phyloP scores from a whole-genome alignment of 2,113 vertebrate species.

The Alosa alosa region DNA sequence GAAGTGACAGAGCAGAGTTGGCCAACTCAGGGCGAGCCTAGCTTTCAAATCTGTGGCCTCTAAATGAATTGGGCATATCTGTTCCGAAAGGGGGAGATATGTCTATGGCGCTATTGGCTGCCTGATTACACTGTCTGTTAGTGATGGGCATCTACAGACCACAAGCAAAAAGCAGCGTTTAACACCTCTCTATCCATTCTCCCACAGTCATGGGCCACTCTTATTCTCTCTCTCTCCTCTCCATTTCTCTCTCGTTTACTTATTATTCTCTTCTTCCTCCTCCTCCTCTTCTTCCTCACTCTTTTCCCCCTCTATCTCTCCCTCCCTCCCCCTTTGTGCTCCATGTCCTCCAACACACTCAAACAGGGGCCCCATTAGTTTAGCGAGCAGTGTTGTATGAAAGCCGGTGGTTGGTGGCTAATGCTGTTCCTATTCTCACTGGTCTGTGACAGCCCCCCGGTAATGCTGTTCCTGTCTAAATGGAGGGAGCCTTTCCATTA shows the following conservation, averaged over 20 bases:
- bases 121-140: constrained; percentile 50
- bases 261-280: not conserved
- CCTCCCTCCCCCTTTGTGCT: constrained; percentile 44
- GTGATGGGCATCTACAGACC: constrained; percentile 4
- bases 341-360: constrained; percentile 35
- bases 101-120: constrained; percentile 89
- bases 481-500: constrained; percentile 88
- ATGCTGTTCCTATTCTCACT: constrained; percentile 63
- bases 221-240: constrained; percentile 36
- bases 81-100: constrained; percentile 81
- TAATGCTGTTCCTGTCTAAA: constrained; percentile 37
- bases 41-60: constrained; percentile 89
- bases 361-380: constrained; percentile 71
- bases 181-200: constrained; percentile 32
- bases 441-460: constrained; percentile 45
- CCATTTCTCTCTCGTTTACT: constrained; percentile 35
- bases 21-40: constrained; percentile 92
- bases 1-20: constrained; percentile 79
- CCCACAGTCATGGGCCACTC: not conserved
- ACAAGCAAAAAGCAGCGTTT: constrained; percentile 31
- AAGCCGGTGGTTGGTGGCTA: constrained; percentile 46
- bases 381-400: constrained; percentile 77
- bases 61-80: constrained; percentile 95
- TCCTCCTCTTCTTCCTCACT: constrained; percentile 36
- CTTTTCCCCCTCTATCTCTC: constrained; percentile 36